phyloP scores from a whole-genome alignment of 2,797 vertebrate genomes.

The Gallinago nigripennis region DNA sequence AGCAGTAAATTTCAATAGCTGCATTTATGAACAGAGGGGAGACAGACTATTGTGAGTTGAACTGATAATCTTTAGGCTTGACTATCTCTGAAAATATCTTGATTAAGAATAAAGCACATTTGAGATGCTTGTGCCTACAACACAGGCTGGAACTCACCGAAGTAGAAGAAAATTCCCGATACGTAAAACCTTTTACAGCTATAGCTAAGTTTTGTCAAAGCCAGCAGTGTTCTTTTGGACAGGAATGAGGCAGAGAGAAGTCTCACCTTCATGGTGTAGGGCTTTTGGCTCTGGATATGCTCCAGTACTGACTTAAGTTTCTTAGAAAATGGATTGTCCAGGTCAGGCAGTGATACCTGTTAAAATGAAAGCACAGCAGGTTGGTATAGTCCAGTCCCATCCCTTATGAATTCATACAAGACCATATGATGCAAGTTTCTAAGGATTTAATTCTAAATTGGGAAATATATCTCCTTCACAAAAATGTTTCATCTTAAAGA shows the following conservation, averaged over 20 bases:
- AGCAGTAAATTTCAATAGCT: background rate
- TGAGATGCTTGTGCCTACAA: background rate
- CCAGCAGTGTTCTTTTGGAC: background rate
- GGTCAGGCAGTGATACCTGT: constrained; percentile 85
- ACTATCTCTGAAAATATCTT: background rate
- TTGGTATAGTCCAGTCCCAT: background rate
- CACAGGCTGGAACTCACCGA: background rate
- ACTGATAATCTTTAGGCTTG: background rate
- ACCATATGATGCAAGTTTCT: background rate
- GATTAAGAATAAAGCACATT: background rate
- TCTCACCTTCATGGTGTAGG: constrained; percentile 92
- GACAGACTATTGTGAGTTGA: background rate
- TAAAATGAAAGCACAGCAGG: background rate
- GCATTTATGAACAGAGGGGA: background rate
- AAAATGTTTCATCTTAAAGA: background rate
- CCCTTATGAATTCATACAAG: background rate
- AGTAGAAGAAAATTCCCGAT: fast-evolving
- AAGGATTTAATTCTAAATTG: background rate
- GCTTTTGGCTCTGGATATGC: constrained; percentile 81
- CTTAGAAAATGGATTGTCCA: constrained; percentile 87
- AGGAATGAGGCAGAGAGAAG: background rate
- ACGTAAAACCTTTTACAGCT: background rate
- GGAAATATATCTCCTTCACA: background rate
- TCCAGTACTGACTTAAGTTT: constrained; percentile 83
- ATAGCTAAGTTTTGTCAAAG: fast-evolving